Conservation (phyloP, 2,113 vertebrate species). For the Irena cyanogastra region DNA sequence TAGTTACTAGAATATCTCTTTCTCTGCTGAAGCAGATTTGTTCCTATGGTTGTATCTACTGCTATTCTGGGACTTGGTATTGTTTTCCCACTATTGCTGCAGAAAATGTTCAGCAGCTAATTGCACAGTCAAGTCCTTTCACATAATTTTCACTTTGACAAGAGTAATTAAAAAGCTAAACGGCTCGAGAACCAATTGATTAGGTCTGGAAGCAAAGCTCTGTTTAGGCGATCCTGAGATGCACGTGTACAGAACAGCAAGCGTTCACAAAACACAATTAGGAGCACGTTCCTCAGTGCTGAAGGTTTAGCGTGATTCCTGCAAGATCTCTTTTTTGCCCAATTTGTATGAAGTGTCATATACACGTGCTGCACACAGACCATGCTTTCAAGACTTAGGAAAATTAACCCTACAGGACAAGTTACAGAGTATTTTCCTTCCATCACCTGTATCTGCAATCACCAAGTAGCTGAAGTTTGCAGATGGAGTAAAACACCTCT, state of each 20-base stretch:
- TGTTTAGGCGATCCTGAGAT: neutral
- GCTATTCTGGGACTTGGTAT: conserved; percentile 53
- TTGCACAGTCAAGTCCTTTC: conserved; percentile 61
- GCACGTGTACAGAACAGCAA: neutral
- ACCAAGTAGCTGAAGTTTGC: neutral
- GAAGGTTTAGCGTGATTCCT: neutral
- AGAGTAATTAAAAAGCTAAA: conserved; percentile 66
- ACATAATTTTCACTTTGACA: conserved; percentile 56
- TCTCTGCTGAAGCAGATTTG: neutral
- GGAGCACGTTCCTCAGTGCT: neutral
- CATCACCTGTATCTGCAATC: neutral
- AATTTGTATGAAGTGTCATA: neutral
- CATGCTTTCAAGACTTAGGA: neutral
- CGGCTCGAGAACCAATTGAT: conserved; percentile 40
- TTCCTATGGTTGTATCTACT: conserved; percentile 17
- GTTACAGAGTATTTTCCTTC: neutral
- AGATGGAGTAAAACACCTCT: neutral
- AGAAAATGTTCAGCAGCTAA: conserved; percentile 49
- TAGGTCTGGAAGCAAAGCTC: conserved; percentile 45
- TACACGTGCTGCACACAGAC: no score
- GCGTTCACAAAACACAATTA: neutral
- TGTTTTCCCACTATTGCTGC: conserved; percentile 25
- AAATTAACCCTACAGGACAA: neutral
- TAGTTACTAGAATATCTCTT: conserved; percentile 35
- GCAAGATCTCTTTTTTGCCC: neutral